Conservation (phyloP, 2,888 invertebrate species). For the Volucella bombylans region DNA sequence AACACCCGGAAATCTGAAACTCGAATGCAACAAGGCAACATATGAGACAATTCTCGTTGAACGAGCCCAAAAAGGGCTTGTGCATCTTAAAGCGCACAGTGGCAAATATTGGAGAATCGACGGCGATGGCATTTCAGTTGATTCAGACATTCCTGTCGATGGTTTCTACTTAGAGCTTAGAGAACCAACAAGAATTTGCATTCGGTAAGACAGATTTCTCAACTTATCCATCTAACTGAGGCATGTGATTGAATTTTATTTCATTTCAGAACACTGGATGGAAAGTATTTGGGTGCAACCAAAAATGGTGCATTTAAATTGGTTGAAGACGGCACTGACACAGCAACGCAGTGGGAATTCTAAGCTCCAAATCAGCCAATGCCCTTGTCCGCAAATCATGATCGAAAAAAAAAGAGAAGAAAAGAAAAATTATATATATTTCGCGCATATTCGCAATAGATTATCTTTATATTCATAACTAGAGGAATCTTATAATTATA, state of each 20-base stretch:
- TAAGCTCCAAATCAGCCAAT: conserved; percentile 82
- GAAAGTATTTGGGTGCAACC: conserved; percentile 92
- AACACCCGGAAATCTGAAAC: conserved; percentile 88
- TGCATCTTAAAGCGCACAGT: conserved; percentile 95
- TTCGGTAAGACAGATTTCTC: conserved; percentile 84
- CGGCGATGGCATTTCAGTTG: conserved; percentile 93
- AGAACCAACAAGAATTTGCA: conserved; percentile 95
- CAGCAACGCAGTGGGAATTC: conserved; percentile 97
- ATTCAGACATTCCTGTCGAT: conserved; percentile 90
- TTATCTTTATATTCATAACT: conserved; percentile 60
- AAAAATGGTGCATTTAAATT: conserved; percentile 96
- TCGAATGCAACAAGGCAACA: conserved; percentile 97
- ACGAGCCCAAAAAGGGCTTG: conserved; percentile 93
- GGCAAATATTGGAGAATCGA: conserved; percentile 97
- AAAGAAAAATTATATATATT: conserved; percentile 39
- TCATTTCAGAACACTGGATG: conserved; percentile 82
- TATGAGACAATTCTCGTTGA: conserved; percentile 97
- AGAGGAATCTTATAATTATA: conserved; percentile 69
- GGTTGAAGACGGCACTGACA: conserved; percentile 89
- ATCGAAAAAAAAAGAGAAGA: conserved; percentile 53
- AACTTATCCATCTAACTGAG: neutral
- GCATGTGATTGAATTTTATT: neutral
- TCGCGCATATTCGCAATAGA: conserved; percentile 54
- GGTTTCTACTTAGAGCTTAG: conserved; percentile 96
- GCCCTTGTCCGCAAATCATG: conserved; percentile 71